These are phyloP conservation scores for Parazoanthus swiftii DNA, from an alignment of 92 coral and sea anemone genomes.

Conservation along the genomic window DNA sequence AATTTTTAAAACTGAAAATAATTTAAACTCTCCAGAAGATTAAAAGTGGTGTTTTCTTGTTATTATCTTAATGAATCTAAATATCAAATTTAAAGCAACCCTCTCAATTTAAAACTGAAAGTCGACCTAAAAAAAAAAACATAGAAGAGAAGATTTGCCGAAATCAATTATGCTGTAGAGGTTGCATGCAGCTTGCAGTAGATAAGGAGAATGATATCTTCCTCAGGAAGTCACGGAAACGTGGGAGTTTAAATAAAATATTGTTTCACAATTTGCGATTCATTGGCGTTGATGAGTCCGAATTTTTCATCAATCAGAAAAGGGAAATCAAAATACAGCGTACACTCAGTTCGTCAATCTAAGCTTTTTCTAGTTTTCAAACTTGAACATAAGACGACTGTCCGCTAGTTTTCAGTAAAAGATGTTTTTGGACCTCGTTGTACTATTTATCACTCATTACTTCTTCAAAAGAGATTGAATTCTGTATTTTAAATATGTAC, in stretches of 20 bases:
- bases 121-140: background rate
- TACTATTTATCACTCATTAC: too few species aligned
- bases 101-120: background rate
- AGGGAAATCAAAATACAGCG: background rate
- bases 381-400: background rate
- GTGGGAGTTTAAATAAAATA: background rate
- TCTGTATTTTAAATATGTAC: too few species aligned
- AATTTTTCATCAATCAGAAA: background rate
- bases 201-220: background rate
- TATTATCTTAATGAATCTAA: too few species aligned
- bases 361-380: too few species aligned
- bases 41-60: background rate
- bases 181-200: background rate
- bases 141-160: too few species aligned
- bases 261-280: background rate
- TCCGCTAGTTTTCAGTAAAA: too few species aligned
- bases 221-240: constrained; percentile 7
- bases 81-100: background rate
- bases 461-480: too few species aligned
- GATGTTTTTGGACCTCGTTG: too few species aligned
- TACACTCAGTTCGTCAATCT: background rate
- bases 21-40: background rate
- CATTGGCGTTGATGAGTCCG: background rate
- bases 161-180: background rate
- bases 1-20: too few species aligned